phyloP scores from a whole-genome alignment of 2,113 vertebrate genomes.

The Psilopsiagon aymara region DNA sequence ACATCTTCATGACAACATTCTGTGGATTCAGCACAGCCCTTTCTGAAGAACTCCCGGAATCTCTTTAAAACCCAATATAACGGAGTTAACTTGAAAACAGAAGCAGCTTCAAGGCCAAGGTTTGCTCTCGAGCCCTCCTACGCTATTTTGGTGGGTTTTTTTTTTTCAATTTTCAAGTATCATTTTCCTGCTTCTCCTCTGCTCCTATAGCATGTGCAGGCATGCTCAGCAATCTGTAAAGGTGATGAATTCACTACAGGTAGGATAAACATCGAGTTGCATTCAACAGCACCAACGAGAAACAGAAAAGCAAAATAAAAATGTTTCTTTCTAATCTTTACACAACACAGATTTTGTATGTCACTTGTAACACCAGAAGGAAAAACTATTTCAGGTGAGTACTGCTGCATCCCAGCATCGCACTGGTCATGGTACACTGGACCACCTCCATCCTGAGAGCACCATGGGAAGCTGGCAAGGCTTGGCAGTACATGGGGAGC shows the following conservation, averaged over 20 bases:
- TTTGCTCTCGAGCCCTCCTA: background rate
- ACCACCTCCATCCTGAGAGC: accelerated
- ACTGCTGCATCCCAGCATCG: accelerated
- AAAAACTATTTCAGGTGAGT: accelerated
- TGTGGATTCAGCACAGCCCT: background rate
- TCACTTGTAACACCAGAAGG: background rate
- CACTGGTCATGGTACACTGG: accelerated
- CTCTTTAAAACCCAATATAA: background rate
- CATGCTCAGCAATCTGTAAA: background rate
- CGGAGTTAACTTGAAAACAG: background rate
- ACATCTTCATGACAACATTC: background rate
- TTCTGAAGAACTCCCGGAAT: background rate
- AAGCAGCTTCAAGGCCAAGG: background rate
- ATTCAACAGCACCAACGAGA: background rate
- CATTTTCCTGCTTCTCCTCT: background rate
- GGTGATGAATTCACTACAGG: background rate
- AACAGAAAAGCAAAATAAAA: background rate
- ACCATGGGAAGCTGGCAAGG: background rate
- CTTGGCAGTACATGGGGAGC: accelerated
- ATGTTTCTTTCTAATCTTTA: background rate
- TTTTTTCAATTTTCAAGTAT: background rate
- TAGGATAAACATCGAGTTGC: accelerated
- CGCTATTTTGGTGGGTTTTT: accelerated
- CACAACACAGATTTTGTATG: accelerated
- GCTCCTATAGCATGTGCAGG: accelerated